Evolutionary conservation across 2,797 vertebrate species (phyloP).

Genomic region (Buphagus erythrorhynchus): DNA sequence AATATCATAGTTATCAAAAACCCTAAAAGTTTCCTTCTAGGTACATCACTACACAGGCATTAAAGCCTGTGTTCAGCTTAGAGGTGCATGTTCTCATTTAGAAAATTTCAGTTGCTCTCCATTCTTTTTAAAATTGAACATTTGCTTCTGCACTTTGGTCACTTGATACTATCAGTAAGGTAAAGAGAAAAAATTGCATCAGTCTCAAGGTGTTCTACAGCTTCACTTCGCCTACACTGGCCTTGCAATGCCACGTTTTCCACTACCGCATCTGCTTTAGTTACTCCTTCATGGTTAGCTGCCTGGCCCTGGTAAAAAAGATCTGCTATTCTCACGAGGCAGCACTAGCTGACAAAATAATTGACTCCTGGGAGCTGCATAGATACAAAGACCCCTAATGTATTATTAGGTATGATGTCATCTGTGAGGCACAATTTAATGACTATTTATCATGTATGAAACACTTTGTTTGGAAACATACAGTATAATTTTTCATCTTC

Average conservation of each 20-base stretch:
- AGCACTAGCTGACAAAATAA: conserved; percentile 15
- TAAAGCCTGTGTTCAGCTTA: background rate
- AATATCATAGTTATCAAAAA: background rate
- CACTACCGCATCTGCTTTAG: background rate
- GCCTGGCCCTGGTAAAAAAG: background rate
- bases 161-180: background rate
- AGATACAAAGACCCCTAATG: background rate
- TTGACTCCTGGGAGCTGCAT: background rate
- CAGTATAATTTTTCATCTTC: conserved; percentile 41
- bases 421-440: background rate
- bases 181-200: background rate
- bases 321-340: background rate
- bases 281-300: background rate
- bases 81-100: background rate
- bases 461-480: background rate
- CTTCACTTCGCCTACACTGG: background rate
- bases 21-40: background rate
- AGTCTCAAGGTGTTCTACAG: background rate
- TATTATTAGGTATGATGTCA: conserved; percentile 45
- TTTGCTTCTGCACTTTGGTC: background rate
- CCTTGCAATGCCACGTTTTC: background rate
- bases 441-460: conserved; percentile 18
- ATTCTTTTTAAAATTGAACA: background rate
- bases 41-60: background rate
- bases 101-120: background rate